These are phyloP conservation scores for Eutolmus rufibarbis DNA, from an alignment of 2,888 invertebrate species.

Conservation along the genomic window DNA sequence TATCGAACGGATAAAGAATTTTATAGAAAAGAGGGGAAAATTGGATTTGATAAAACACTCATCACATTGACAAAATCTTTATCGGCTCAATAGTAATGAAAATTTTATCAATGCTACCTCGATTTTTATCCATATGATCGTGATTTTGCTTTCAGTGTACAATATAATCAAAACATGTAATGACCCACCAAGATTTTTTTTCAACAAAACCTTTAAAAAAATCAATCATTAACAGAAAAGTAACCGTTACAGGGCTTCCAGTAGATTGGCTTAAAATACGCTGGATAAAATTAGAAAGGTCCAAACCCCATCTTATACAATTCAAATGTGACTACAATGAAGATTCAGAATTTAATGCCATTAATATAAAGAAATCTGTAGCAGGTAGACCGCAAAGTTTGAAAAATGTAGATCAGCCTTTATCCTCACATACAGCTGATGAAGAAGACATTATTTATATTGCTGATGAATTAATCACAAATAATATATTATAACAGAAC, in stretches of 20 bases:
- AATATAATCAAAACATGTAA: too few species aligned
- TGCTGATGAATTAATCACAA: conserved; percentile 40
- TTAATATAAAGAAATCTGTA: conserved; percentile 49
- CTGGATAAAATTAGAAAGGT: conserved; percentile 43
- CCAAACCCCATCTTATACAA: conserved; percentile 50
- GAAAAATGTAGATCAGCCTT: conserved; percentile 15
- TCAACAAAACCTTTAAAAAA: too few species aligned
- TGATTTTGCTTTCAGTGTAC: too few species aligned
- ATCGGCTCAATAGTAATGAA: too few species aligned
- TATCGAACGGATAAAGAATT: too few species aligned
- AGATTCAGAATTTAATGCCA: conserved; percentile 49
- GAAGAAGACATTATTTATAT: conserved; percentile 37
- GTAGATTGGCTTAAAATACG: conserved; percentile 43
- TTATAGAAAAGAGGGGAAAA: too few species aligned
- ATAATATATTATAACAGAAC: conserved; percentile 32
- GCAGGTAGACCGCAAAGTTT: conserved; percentile 46
- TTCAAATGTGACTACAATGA: conserved; percentile 50
- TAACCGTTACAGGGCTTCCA: conserved; percentile 49
- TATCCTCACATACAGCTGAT: conserved; percentile 33
- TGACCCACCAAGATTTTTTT: too few species aligned
- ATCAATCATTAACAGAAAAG: conserved; percentile 50
- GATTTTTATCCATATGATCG: too few species aligned
- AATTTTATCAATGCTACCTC: too few species aligned
- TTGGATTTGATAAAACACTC: too few species aligned
- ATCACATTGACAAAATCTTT: too few species aligned